Evolutionary conservation across 1,140 invertebrate genomes (phyloP).

Genomic region (Anoplolepis gracilipes): DNA sequence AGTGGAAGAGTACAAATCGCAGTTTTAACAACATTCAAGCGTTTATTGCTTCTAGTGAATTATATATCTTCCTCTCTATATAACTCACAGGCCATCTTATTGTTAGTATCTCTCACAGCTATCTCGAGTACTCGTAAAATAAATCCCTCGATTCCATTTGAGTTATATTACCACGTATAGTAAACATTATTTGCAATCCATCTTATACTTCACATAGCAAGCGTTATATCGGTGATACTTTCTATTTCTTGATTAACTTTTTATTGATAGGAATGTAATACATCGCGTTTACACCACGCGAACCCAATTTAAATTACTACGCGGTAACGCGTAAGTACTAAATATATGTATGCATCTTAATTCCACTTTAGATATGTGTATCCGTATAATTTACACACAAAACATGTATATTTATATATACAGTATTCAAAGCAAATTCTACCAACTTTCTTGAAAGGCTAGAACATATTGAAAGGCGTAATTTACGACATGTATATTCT

Average conservation of each 20-base stretch:
- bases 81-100: neutral
- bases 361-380: neutral
- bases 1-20: conserved; percentile 7
- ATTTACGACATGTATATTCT: conserved; percentile 3
- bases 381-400: neutral
- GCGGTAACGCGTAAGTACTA: neutral
- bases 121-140: conserved; percentile 24
- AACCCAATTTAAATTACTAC: neutral
- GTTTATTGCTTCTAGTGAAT: conserved; percentile 12
- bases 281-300: neutral
- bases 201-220: neutral
- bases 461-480: neutral
- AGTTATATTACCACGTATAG: conserved; percentile 19
- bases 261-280: neutral
- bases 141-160: conserved; percentile 28
- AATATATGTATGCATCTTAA: neutral
- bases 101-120: neutral
- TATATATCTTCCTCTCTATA: conserved; percentile 12
- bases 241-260: neutral
- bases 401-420: neutral
- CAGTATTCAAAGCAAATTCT: conserved; percentile 6
- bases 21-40: conserved; percentile 29
- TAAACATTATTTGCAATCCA: conserved; percentile 2
- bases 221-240: neutral
- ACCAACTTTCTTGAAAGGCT: neutral